Evolutionary conservation across 2,888 invertebrate genomes (phyloP).

Genomic region (Rhingia rostrata): DNA sequence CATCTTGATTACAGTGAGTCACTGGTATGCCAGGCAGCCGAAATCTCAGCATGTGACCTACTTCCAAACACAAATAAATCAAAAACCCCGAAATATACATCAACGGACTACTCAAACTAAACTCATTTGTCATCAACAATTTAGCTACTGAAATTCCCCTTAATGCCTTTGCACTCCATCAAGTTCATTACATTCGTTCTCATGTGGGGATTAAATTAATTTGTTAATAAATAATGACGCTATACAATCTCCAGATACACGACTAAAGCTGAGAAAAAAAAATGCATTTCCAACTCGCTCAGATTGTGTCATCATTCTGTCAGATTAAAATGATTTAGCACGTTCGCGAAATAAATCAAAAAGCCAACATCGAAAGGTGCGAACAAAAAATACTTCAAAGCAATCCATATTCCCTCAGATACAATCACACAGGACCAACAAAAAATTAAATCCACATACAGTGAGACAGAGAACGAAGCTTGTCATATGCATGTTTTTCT

Average conservation of each 20-base stretch:
- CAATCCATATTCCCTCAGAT: conserved; percentile 26
- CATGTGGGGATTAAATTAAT: conserved; percentile 36
- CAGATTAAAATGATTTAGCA: conserved; percentile 73
- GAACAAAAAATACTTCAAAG: conserved; percentile 45
- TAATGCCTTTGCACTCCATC: conserved; percentile 30
- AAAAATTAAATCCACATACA: not conserved
- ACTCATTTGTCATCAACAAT: conserved; percentile 11
- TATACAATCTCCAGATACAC: not conserved
- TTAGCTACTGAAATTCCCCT: conserved; percentile 6
- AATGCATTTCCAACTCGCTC: conserved; percentile 37
- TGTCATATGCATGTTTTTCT: not conserved
- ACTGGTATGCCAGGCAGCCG: no score
- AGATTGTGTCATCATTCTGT: conserved; percentile 73
- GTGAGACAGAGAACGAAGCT: not conserved
- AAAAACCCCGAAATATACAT: not conserved
- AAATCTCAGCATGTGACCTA: no score
- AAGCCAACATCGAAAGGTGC: conserved; percentile 25
- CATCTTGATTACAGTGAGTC: no score
- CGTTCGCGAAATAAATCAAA: conserved; percentile 52
- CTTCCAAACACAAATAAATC: not conserved
- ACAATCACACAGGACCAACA: conserved; percentile 14
- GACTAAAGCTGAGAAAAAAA: conserved; percentile 11
- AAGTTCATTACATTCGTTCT: conserved; percentile 17
- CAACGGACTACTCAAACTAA: conserved; percentile 6
- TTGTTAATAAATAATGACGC: conserved; percentile 25